Evolutionary conservation across 2,113 vertebrate genomes (phyloP).

Genomic region (Rhineura floridana): DNA sequence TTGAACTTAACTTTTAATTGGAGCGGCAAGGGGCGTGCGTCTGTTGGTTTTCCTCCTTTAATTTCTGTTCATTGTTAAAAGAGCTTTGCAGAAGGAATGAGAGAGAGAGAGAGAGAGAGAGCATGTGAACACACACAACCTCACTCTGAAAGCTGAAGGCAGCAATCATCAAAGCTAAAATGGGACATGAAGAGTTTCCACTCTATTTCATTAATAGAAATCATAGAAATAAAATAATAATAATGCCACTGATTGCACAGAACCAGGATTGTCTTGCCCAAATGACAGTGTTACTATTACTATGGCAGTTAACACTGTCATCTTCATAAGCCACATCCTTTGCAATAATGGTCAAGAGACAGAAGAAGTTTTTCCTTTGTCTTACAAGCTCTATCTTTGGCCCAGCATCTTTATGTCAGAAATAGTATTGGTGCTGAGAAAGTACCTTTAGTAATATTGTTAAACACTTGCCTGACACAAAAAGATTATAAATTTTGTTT

Average conservation of each 20-base stretch:
- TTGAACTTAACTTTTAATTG: background rate
- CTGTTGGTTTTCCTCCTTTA: no score
- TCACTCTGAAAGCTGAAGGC: constrained; percentile 34
- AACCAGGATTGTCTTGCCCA: background rate
- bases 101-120: no score
- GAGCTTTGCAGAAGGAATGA: constrained; percentile 38
- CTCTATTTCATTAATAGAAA: constrained; percentile 6
- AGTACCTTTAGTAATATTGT: background rate
- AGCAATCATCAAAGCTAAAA: constrained; percentile 20
- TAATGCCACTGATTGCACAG: constrained; percentile 32
- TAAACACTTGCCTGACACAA: background rate
- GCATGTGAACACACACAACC: background rate
- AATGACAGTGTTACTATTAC: constrained; percentile 12
- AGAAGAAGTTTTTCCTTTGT: background rate
- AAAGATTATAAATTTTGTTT: background rate
- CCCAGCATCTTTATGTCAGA: rapidly evolving
- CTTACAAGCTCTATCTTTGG: no score
- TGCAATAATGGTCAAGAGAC: background rate
- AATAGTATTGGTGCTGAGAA: rapidly evolving
- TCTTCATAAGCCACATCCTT: background rate
- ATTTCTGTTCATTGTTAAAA: background rate
- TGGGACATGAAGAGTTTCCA: constrained; percentile 31
- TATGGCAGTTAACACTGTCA: constrained; percentile 12
- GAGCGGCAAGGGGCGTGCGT: background rate
- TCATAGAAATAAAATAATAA: background rate